Evolutionary conservation across 30 jellyfish, hydroid and myxozoan genomes (phyloP).

Genomic region (Clytia hemisphaerica): DNA sequence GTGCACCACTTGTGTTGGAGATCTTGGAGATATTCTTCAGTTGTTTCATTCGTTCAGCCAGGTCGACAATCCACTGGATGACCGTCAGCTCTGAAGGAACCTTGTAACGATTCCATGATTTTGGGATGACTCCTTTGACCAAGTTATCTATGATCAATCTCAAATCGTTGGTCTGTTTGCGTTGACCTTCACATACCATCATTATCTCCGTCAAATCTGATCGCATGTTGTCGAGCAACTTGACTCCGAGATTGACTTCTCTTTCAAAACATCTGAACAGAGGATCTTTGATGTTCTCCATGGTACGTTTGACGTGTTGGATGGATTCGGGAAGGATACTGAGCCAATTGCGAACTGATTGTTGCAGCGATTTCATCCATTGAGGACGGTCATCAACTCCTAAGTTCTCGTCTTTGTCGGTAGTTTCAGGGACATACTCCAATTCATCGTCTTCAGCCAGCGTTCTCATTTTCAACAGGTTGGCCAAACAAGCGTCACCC

Average conservation of each 20-base stretch:
- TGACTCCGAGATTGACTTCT: slow-evolving; percentile 94
- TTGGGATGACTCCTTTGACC: slow-evolving; percentile 67
- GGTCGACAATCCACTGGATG: slow-evolving; percentile 89
- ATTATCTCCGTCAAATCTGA: slow-evolving; percentile 60
- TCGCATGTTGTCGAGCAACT: slow-evolving; percentile 56
- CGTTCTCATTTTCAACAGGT: slow-evolving; percentile 73
- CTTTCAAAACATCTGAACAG: slow-evolving; percentile 89
- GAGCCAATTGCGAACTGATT: slow-evolving; percentile 86
- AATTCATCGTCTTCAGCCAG: slow-evolving; percentile 89
- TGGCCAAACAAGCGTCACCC: slow-evolving; percentile 68
- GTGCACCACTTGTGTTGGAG: slow-evolving; percentile 91
- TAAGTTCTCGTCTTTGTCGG: slow-evolving; percentile 8
- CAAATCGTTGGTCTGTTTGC: slow-evolving; percentile 85
- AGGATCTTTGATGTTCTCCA: slow-evolving; percentile 95
- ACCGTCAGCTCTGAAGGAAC: slow-evolving; percentile 72
- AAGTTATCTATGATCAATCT: slow-evolving; percentile 65
- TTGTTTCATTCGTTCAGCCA: slow-evolving; percentile 91
- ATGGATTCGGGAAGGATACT: slow-evolving; percentile 79
- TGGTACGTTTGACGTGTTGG: slow-evolving; percentile 65
- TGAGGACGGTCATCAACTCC: slow-evolving; percentile 85
- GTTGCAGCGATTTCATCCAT: slow-evolving; percentile 88
- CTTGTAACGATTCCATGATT: slow-evolving; percentile 59
- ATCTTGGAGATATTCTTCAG: slow-evolving; percentile 69
- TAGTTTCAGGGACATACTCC: slow-evolving; percentile 64
- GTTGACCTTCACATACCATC: slow-evolving; percentile 81